Conservation (phyloP, 64 coral and sea anemone genomes). For the Actinia tenebrosa region DNA sequence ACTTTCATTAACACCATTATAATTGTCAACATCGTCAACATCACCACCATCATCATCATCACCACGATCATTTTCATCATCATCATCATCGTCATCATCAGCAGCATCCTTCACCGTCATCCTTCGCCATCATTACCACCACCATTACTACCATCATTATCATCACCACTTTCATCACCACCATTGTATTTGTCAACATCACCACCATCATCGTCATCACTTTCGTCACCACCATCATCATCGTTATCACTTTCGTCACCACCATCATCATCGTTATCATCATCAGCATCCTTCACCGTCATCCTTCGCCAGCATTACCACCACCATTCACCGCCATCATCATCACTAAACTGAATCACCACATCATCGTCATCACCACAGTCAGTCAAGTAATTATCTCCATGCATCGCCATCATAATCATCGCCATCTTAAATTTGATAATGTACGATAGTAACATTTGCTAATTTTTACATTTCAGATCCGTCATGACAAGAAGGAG, state of each 20-base stretch:
- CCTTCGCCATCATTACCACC: neutral
- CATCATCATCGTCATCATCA: neutral
- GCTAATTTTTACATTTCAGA: constrained; percentile 26
- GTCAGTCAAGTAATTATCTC: neutral
- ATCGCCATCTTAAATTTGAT: neutral
- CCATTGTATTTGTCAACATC: too few relatives aligned
- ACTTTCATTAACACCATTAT: neutral
- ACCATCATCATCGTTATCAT: neutral
- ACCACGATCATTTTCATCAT: neutral
- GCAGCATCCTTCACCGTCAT: neutral
- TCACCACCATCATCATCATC: neutral
- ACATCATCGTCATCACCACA: too few relatives aligned
- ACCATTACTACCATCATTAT: too few relatives aligned
- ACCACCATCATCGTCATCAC: too few relatives aligned
- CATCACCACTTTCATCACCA: neutral
- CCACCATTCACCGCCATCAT: neutral
- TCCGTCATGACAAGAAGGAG: constrained; percentile 93
- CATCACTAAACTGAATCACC: too few relatives aligned
- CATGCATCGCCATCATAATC: neutral
- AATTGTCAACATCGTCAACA: too few relatives aligned
- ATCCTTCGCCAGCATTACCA: too few relatives aligned
- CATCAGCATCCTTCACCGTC: neutral
- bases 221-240: neutral
- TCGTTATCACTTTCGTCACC: too few relatives aligned
- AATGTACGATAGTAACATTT: too few relatives aligned